These are phyloP conservation scores for Phengaris arion DNA, from an alignment of 2,888 invertebrate genomes.

Conservation along the genomic window DNA sequence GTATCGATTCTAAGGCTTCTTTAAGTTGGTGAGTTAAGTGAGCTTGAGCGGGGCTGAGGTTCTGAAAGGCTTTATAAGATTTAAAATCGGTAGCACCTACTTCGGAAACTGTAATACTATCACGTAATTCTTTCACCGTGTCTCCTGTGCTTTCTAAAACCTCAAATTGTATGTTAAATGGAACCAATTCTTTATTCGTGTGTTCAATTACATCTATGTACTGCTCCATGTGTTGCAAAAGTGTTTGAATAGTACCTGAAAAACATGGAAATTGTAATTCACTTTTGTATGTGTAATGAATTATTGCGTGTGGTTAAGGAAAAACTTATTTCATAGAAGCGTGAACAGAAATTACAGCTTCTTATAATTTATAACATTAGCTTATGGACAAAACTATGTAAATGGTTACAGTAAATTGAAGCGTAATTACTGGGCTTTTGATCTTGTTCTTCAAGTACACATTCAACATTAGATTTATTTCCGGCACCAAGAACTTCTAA, in stretches of 20 bases:
- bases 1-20: slow-evolving; percentile 51
- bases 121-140: slow-evolving; percentile 55
- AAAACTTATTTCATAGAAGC: background rate
- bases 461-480: background rate
- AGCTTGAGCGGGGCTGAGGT: slow-evolving; percentile 43
- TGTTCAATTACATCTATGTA: slow-evolving; percentile 62
- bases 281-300: background rate
- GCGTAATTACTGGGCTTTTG: background rate
- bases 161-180: slow-evolving; percentile 50
- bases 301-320: background rate
- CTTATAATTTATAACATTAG: no score
- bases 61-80: slow-evolving; percentile 33
- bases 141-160: slow-evolving; percentile 53
- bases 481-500: background rate
- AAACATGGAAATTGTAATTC: slow-evolving; percentile 33
- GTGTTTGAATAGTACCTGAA: slow-evolving; percentile 41
- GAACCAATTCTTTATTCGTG: slow-evolving; percentile 55
- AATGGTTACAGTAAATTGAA: background rate
- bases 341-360: background rate
- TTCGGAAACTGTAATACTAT: slow-evolving; percentile 46
- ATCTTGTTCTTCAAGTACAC: background rate
- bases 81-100: slow-evolving; percentile 33
- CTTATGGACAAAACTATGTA: no score
- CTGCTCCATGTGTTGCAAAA: slow-evolving; percentile 57
- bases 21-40: slow-evolving; percentile 53